Evolutionary conservation across 2,888 invertebrate genomes (phyloP), one percentile per base, ranked within the genome.

Genomic region (Eupithecia subfuscata): DNA sequence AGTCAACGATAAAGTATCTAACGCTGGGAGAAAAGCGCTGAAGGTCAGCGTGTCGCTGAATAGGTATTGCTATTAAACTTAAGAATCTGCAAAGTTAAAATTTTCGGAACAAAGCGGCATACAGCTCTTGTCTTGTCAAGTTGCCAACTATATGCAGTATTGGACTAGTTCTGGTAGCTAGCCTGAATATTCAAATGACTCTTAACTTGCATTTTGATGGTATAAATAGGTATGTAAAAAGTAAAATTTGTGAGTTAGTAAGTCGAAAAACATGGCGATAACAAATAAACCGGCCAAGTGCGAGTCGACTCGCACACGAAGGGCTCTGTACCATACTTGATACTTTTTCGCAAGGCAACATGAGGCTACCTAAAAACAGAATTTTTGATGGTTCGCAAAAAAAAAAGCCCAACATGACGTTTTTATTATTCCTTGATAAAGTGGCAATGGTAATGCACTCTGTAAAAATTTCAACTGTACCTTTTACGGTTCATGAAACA

Each of bases 81-180:
- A 52, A n/a, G n/a, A 52, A 16, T 9, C 11, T 48, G 3, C 11
- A 9, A 22, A 56, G 52, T 52, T 52, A 9, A n/a, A 3, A 22
- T 25, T 25, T 64, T 34, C 16, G 4, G 5, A 18, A 64, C 18
- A 34, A 64, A 64, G 60, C 25, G 9, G 64, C 64, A 18, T 34
- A 34, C 64, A 9, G 34, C 18, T 18, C 16, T 34, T 30, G 16
- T 64, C 64, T 64, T 64, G 64, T 64, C 64, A 64, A 34, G 8
- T 64, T 64, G 64, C 64, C 64, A 64, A 34, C 34, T 34, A 14
- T 60, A 14, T 60, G 60, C 60, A 14, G 60, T 60, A 60, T 25
- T 9, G 1, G 25, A 6, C 18, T 34, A 6, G 18, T 34, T 9
- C 16, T 64, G 18, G 22, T 34, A 18, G 34, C 34, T 64, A 34